Conservation (phyloP, 37 sponge, comb jelly and placozoan species). For the Amphimedon queenslandica region DNA sequence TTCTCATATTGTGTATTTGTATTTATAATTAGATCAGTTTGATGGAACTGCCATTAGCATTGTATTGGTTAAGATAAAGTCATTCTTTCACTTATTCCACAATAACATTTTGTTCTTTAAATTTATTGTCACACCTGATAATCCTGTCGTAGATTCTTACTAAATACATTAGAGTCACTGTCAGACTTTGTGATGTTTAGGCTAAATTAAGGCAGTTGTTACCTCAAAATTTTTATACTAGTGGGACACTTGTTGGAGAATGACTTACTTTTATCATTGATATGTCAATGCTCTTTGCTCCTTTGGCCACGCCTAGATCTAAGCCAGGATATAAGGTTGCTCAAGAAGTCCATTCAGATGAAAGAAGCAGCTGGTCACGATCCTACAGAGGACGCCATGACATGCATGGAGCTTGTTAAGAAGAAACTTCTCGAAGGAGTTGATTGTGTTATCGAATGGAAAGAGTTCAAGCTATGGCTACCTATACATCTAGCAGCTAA, state of each 20-base stretch:
- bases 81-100: no score
- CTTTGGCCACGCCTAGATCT: slow-evolving; percentile 10
- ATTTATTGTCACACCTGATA: no score
- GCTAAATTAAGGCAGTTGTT: slow-evolving; percentile 43
- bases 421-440: slow-evolving; percentile 59
- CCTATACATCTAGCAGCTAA: slow-evolving; percentile 31
- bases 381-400: slow-evolving; percentile 81
- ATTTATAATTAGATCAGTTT: no score
- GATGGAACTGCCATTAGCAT: no score
- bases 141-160: no score
- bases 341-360: slow-evolving; percentile 52
- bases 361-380: slow-evolving; percentile 68
- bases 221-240: slow-evolving; percentile 69
- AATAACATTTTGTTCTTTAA: no score
- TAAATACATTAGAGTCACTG: slow-evolving; percentile 82
- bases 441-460: slow-evolving; percentile 15
- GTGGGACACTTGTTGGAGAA: slow-evolving; percentile 98
- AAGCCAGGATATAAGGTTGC: slow-evolving; percentile 73
- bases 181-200: slow-evolving; percentile 78
- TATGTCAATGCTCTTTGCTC: slow-evolving; percentile 64
- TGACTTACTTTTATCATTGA: slow-evolving; percentile 84
- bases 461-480: slow-evolving; percentile 3
- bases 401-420: slow-evolving; percentile 85
- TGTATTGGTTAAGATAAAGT: no score
- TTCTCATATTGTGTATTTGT: no score